These are phyloP conservation scores for Macroglossus sobrinus DNA, from an alignment of 2,113 vertebrate species.

Conservation along the genomic window DNA sequence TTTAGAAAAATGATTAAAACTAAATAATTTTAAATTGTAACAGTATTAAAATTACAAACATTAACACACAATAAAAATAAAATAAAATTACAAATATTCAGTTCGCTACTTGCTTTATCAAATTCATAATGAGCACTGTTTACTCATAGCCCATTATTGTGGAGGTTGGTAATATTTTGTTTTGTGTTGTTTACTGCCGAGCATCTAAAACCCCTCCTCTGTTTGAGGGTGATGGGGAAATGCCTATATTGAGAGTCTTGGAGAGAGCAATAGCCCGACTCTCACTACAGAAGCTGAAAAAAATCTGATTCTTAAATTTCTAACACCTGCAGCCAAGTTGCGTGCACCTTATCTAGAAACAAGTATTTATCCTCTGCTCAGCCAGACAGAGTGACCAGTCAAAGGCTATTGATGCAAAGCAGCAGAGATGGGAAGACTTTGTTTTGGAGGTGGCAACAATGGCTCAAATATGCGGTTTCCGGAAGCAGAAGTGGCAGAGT, in stretches of 20 bases:
- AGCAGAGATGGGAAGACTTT: neutral
- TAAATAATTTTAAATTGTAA: neutral
- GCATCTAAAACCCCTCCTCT: neutral
- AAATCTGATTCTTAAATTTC: neutral
- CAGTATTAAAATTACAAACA: neutral
- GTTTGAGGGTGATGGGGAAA: neutral
- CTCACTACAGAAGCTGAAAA: neutral
- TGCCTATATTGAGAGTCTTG: neutral
- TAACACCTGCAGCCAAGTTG: neutral
- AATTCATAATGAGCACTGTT: neutral
- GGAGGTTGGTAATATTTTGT: neutral
- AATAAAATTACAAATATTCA: neutral
- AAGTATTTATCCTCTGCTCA: neutral
- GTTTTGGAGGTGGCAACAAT: neutral
- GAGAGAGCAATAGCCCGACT: neutral
- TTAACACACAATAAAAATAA: neutral
- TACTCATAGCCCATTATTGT: neutral
- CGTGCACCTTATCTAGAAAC: neutral
- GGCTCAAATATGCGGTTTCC: neutral
- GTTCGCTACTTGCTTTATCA: neutral
- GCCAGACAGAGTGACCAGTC: neutral
- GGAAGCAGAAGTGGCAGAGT: neutral
- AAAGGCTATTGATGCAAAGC: neutral
- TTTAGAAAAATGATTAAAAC: neutral
- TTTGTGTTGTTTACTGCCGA: neutral